These are phyloP conservation scores for Gymnorhina tibicen DNA, from an alignment of 2,113 vertebrate species.

Conservation along the genomic window DNA sequence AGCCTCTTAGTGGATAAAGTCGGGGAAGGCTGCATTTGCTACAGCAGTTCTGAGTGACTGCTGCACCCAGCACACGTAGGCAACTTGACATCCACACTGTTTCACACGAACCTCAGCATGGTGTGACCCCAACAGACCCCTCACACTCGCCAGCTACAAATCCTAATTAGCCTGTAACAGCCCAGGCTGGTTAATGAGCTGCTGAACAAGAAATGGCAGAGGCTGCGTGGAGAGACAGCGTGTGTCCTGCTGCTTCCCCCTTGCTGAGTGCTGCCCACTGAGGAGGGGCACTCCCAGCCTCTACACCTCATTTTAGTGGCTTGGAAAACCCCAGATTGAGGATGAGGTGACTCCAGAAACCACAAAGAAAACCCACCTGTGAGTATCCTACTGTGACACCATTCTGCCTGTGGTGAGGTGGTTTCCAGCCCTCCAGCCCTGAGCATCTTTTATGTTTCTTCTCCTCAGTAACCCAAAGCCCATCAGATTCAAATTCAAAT, in stretches of 20 bases:
- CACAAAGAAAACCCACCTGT: background rate
- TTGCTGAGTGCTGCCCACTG: background rate
- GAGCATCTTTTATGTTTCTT: background rate
- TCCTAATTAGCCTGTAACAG: background rate
- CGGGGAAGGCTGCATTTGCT: background rate
- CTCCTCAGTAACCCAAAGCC: background rate
- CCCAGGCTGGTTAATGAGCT: background rate
- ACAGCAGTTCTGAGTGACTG: accelerated
- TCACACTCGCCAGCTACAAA: background rate
- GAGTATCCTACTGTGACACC: background rate
- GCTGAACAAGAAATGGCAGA: background rate
- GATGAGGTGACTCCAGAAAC: background rate
- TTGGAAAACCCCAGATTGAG: background rate
- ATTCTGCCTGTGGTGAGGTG: background rate
- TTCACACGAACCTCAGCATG: accelerated
- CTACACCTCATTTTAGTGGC: background rate
- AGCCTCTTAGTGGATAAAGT: background rate
- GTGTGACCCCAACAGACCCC: background rate
- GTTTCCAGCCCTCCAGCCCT: background rate
- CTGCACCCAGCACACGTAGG: background rate
- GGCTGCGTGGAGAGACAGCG: accelerated
- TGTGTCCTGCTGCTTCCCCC: background rate
- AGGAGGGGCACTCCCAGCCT: background rate
- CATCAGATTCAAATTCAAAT: background rate
- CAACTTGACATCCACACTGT: accelerated